Conservation (phyloP, 1,140 invertebrate species). For the Chrysomallon squamiferum region DNA sequence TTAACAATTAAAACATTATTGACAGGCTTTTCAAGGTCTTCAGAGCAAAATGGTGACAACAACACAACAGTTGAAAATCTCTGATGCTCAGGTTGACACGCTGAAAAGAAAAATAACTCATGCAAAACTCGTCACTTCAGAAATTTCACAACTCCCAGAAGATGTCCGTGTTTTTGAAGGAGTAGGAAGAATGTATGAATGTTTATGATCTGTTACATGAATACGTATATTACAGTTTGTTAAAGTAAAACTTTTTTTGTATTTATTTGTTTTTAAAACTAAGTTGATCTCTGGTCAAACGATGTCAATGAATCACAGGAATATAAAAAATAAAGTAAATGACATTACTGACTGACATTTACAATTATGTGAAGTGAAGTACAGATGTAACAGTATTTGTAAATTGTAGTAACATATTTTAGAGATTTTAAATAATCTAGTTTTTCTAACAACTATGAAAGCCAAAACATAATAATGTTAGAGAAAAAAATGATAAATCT, state of each 20-base stretch:
- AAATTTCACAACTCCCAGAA: conserved; percentile 68
- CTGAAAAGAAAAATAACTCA: conserved; percentile 75
- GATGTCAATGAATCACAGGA: too few species aligned
- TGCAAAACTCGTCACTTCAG: conserved; percentile 74
- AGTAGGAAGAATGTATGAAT: conserved; percentile 76
- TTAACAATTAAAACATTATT: background rate
- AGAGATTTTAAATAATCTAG: too few species aligned
- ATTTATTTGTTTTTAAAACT: background rate
- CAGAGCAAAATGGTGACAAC: conserved; percentile 85
- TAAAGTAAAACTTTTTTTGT: background rate
- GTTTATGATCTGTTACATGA: background rate
- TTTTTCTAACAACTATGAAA: too few species aligned
- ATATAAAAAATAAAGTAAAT: too few species aligned
- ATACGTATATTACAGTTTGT: background rate
- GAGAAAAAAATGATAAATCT: too few species aligned
- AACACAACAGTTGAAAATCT: conserved; percentile 78
- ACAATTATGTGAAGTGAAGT: too few species aligned
- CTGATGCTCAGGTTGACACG: conserved; percentile 79
- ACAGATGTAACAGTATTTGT: too few species aligned
- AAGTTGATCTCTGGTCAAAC: too few species aligned
- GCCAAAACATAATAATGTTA: too few species aligned
- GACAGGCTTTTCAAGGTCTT: conserved; percentile 80
- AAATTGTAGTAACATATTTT: too few species aligned
- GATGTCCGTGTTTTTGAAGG: conserved; percentile 78
- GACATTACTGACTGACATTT: too few species aligned